Evolutionary conservation across 2,888 invertebrate genomes (phyloP), one percentile per base, ranked within the genome.

Genomic region (Hydrotaea diabolus): DNA sequence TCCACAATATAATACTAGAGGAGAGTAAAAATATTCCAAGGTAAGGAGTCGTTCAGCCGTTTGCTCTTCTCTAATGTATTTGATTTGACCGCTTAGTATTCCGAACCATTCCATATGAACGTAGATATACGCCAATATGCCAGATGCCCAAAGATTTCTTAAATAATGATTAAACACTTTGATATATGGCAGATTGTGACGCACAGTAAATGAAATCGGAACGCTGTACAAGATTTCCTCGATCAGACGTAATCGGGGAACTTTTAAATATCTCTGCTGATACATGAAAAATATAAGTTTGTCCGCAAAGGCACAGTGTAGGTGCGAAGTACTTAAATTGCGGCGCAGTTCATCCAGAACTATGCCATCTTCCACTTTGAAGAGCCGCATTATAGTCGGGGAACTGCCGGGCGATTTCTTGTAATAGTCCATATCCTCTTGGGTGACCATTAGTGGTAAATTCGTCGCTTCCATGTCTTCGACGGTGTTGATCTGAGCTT

Each of bases 1-100:
- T 17, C 17, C n/a, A 2, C 43, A n/a, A 57, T 81, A 79, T 17
- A 85, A 76, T 46, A 79, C 64, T 11, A 85, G 26, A 5, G 81
- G 77, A 4, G 83, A 43, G 26, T 83, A 79, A 57, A 85, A 81
- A 49, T 85, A 79, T 11, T 83, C 81, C 81, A 83, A 79, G 2
- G 81, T 69, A 55, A 85, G 62, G 13, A 83, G 77, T 1, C 46
- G 53, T 9, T 81, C 26, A 66, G 39, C 17, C 4, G 43, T 9
- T 19, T 66, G 43, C 5, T 53, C 79, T n/a, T 39, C 69, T 17
- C 23, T 53, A 13, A 76, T 53, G 13, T 66, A 66, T 3, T 13
- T 26, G 2, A 82, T 62, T 46, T 73, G 26, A 9, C 79, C 85
- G 13, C 71, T 77, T 0, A 26, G 8, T 3, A 77, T 77, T 11